These are phyloP conservation scores for Ptilonorhynchus violaceus DNA, from an alignment of 2,113 vertebrate genomes.

Conservation along the genomic window DNA sequence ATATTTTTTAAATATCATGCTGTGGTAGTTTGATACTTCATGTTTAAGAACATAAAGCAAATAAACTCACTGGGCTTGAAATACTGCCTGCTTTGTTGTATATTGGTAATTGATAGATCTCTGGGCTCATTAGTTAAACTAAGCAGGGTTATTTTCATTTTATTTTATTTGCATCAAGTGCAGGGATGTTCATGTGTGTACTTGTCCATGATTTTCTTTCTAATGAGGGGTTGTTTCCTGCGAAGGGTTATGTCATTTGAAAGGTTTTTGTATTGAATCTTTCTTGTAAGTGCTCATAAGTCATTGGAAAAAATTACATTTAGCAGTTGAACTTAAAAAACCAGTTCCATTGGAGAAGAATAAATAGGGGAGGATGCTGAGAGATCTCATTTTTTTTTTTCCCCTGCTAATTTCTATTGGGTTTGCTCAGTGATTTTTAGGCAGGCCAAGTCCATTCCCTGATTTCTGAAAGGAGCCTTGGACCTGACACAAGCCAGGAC, in stretches of 20 bases:
- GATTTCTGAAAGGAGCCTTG: neutral
- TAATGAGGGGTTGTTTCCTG: neutral
- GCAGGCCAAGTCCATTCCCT: neutral
- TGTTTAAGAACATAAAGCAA: neutral
- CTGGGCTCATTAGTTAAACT: neutral
- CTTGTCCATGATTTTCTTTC: neutral
- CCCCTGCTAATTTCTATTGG: neutral
- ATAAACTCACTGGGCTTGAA: neutral
- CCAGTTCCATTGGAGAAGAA: neutral
- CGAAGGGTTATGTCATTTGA: neutral
- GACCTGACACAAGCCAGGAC: neutral
- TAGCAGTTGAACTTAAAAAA: neutral
- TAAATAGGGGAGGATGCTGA: neutral
- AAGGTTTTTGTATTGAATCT: neutral
- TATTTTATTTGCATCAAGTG: neutral
- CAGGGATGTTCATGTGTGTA: neutral
- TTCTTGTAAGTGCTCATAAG: fast-evolving
- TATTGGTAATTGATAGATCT: neutral
- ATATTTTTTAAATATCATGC: neutral
- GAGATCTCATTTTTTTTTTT: neutral
- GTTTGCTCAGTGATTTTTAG: constrained; percentile 7
- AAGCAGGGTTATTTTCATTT: neutral
- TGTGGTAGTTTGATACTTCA: neutral
- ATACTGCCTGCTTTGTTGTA: neutral
- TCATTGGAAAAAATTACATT: neutral